Conservation (phyloP, 2,113 vertebrate species). For the Nothocercus julius region DNA sequence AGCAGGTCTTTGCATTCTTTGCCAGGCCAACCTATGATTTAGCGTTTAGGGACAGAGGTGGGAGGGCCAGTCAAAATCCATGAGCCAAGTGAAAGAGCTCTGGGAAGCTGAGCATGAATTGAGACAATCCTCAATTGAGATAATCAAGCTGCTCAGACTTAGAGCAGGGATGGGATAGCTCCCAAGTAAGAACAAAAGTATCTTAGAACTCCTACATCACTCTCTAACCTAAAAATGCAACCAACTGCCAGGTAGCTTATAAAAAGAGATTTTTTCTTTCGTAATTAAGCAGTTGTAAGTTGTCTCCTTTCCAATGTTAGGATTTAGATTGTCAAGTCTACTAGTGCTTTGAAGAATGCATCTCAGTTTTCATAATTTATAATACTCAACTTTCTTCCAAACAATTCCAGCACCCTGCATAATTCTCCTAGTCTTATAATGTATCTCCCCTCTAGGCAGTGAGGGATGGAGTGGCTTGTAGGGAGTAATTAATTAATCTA, state of each 20-base stretch:
- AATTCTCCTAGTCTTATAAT: not conserved
- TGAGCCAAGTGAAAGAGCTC: not conserved
- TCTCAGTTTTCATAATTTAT: not conserved
- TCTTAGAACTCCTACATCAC: not conserved
- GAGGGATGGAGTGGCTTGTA: not conserved
- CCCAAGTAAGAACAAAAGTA: not conserved
- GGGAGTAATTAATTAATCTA: not conserved
- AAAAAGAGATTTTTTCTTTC: not conserved
- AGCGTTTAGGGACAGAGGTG: not conserved
- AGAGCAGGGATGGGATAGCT: not conserved
- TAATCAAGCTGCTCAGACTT: not conserved
- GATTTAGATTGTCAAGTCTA: not conserved
- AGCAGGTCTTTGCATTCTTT: not conserved
- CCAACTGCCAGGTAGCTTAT: not conserved
- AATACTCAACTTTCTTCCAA: not conserved
- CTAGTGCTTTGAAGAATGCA: constrained; percentile 9
- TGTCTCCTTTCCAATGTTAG: not conserved
- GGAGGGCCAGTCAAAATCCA: not conserved
- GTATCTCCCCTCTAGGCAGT: not conserved
- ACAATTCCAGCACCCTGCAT: not conserved
- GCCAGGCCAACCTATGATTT: not conserved
- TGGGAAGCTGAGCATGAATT: not conserved
- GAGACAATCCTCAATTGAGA: not conserved
- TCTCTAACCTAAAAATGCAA: not conserved
- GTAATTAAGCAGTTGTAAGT: not conserved